Evolutionary conservation across 2,888 invertebrate species (phyloP).

Genomic region (Nomada lathburiana): DNA sequence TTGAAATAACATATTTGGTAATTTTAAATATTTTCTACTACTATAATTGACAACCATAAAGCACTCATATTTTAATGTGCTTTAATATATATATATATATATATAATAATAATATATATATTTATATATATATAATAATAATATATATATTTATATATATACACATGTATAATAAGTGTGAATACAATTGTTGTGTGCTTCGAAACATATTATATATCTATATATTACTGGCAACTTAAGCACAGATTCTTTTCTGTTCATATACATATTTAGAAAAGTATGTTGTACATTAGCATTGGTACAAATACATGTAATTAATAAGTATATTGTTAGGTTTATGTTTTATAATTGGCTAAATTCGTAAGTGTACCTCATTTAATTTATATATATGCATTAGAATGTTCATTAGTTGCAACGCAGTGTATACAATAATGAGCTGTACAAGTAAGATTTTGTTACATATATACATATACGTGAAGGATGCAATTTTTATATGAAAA

Average conservation of each 20-base stretch:
- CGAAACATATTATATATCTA: conserved; percentile 1
- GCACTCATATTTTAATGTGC: conserved; percentile 31
- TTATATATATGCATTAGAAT: conserved; percentile 39
- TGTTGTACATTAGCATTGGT: conserved; percentile 43
- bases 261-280: conserved; percentile 17
- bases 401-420: conserved; percentile 41
- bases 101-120: conserved; percentile 29
- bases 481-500: conserved; percentile 40
- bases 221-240: conserved; percentile 26
- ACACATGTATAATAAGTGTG: conserved; percentile 30
- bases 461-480: conserved; percentile 27
- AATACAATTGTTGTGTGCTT: conserved; percentile 23
- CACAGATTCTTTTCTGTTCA: conserved; percentile 19
- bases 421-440: conserved; percentile 41
- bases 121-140: conserved; percentile 31
- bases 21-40: conserved; percentile 41
- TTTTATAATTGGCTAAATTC: conserved; percentile 38
- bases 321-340: conserved; percentile 34
- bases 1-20: conserved; percentile 37
- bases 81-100: conserved; percentile 23
- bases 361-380: conserved; percentile 37
- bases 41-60: conserved; percentile 29
- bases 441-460: conserved; percentile 48
- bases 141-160: conserved; percentile 23
- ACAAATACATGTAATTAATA: conserved; percentile 46